Evolutionary conservation across 2,888 invertebrate genomes (phyloP), one percentile per base, ranked within the genome.

Genomic region (Thyatira batis): DNA sequence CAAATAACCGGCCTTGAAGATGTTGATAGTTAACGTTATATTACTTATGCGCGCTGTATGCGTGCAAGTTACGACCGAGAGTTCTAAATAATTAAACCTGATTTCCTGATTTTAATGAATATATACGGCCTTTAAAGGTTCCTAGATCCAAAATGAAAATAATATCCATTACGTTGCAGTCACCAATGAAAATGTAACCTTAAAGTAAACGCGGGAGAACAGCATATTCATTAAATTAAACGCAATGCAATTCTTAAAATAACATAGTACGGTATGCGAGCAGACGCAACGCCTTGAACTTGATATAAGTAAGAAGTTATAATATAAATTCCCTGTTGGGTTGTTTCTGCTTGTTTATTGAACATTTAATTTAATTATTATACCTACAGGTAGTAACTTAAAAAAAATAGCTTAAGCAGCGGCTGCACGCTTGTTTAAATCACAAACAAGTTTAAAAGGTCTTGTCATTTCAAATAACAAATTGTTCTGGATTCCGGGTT

Each of bases 401-500:
- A 13, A 13, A 13, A 5, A 17, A 39, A 17, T 39, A 17, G 33
- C 5, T 13, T 11, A 11, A 33, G 33, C 33, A 33, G 33, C 33
- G 4, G n/a, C 30, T 30, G 30, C 13, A 33, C n/a, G 33, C n/a
- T 61, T 58, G 52, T 63, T 56, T 58, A 39, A 52, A 55, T 65
- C 55, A 56, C 65, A 70, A 75, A 73, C 70, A 71, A 67, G 68
- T 71, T 53, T 55, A 52, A 57, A 69, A 52, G 61, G 55, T 63
- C 64, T 69, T 65, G 52, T 17, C 39, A 28, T 51, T 51, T 61
- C 56, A 60, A 61, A 69, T 63, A 66, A 67, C 73, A 66, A 71
- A 73, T 79, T 78, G 73, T 69, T 65, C 66, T 76, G 78, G 75
- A 87, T 87, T 89, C 89, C 89, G 89, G 89, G 88, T 89, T 89